These are phyloP conservation scores for Nettapus auritus DNA, from an alignment of 2,113 vertebrate genomes.

Conservation along the genomic window DNA sequence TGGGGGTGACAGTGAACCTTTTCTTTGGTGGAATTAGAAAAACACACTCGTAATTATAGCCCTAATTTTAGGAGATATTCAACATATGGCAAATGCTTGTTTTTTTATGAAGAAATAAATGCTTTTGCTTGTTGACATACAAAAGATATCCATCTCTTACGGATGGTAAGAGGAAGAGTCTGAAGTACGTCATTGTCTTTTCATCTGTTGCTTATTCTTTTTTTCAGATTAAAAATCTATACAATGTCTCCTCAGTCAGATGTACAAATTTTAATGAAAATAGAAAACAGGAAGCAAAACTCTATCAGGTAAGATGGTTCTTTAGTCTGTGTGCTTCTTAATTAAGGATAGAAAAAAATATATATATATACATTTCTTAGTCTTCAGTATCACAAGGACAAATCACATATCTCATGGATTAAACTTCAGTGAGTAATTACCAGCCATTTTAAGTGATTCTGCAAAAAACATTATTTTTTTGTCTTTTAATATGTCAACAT, in stretches of 20 bases:
- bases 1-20: background rate
- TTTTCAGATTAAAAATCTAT: constrained; percentile 90
- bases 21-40: background rate
- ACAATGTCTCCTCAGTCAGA: constrained; percentile 68
- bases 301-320: constrained; percentile 80
- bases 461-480: background rate
- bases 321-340: background rate
- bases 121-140: background rate
- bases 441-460: background rate
- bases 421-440: background rate
- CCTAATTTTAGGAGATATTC: background rate
- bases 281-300: constrained; percentile 84
- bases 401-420: background rate
- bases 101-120: background rate
- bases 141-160: background rate
- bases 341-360: background rate
- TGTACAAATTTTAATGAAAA: constrained; percentile 90
- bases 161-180: background rate
- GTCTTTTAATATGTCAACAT: background rate
- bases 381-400: background rate
- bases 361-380: background rate
- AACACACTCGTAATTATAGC: background rate
- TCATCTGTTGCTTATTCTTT: background rate
- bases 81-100: background rate
- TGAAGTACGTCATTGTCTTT: background rate